These are phyloP conservation scores for Gonioctena quinquepunctata DNA, from an alignment of 1,140 invertebrate genomes.

Conservation along the genomic window DNA sequence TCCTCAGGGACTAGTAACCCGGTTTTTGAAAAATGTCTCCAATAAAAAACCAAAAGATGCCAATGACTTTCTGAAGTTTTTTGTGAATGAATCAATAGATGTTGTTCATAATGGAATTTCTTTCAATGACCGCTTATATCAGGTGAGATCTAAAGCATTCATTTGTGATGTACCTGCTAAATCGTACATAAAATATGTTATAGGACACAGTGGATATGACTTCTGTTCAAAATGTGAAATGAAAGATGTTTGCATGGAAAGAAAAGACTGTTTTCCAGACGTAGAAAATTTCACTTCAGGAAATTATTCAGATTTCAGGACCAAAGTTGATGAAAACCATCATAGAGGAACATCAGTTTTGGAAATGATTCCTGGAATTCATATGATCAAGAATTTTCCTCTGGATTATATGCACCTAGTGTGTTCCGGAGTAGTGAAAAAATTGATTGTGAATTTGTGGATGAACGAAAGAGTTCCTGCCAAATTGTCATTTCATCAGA, in stretches of 20 bases:
- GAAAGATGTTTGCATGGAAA: background rate
- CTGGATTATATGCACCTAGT: conserved; percentile 12
- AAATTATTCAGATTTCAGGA: conserved; percentile 1
- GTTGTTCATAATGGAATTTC: background rate
- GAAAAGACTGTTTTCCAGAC: background rate
- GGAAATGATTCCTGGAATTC: background rate
- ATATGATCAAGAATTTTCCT: conserved; percentile 10
- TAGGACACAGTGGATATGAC: background rate
- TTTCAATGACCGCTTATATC: no score
- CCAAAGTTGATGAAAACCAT: background rate
- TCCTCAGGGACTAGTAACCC: no score
- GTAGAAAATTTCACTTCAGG: background rate
- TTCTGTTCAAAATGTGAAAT: background rate
- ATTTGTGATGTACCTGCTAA: no score
- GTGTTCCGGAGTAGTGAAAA: conserved; percentile 7
- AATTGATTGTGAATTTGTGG: conserved; percentile 1
- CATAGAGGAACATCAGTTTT: background rate
- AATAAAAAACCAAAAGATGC: conserved; percentile 13
- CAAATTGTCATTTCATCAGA: no score
- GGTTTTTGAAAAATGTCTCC: no score
- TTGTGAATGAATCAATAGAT: conserved; percentile 2
- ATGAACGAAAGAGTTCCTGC: no score
- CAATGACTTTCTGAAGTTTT: conserved; percentile 10
- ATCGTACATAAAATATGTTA: background rate
- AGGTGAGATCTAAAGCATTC: no score